Evolutionary conservation across 2,113 vertebrate genomes (phyloP), one percentile per base, ranked within the genome.

Genomic region (Himantopus leucocephalus): DNA sequence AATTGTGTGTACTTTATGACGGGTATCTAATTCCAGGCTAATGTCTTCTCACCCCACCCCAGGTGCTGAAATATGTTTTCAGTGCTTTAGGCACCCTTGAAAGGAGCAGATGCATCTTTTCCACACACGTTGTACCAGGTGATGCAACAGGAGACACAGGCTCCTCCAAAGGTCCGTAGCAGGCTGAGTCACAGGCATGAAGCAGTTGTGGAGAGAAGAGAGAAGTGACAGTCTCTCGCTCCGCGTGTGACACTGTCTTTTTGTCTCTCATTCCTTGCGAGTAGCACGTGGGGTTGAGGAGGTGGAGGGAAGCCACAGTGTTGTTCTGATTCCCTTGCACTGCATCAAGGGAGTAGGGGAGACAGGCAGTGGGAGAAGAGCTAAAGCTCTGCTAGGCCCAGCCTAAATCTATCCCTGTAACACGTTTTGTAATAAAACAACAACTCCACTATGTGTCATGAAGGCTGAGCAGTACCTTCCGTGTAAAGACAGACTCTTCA

Each of bases 201-300:
- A 59, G 62, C 0, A 0, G 26, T 1, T 48, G 80, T 30, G 62
- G 62, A 64, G 37, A 41, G 55, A 55, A 55, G 30, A 18, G 55
- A 55, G 30, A 86, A 60, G 37, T 13, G 62, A 62, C n/a, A 83
- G 56, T 15, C 21, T 60, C n/a, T 70, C 0, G 0, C 66, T 86
- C 62, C 0, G 0, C 0, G 0, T 39, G 37, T 22, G 43, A 64
- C 47, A 20, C 17, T 32, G 27, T 15, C 30, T 10, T 86, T 64
- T 35, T 60, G 55, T 45, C 21, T 58, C 87, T 5, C 34, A 20
- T 41, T 52, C 68, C 24, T 43, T 48, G 4, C 9, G 59, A 89
- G 72, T 21, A 70, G 39, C 39, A 76, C 7, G 6, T 20, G 14
- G 45, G 27, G 34, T 8, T 84, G 83, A 80, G 72, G 50, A 58